Evolutionary conservation across 2,888 invertebrate species (phyloP), one percentile per base, ranked within the genome.

Genomic region (Melanargia galathea): DNA sequence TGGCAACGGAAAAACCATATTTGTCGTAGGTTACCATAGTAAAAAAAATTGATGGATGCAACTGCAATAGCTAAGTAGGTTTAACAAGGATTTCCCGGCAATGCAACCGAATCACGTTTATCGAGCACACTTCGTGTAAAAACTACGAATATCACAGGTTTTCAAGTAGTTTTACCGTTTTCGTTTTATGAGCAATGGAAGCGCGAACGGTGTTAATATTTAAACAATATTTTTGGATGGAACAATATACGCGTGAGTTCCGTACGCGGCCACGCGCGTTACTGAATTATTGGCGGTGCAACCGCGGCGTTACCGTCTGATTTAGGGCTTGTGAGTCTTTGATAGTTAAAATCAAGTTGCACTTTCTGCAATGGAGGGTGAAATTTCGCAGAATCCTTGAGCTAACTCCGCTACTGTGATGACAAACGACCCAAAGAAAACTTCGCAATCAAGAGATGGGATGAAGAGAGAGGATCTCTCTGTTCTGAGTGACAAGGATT

Each of bases 201-300:
- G 24, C 54, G 46, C 54, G 58, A 54, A 57, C 24, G 24, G 13
- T 35, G 7, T 26, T 64, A 52, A n/a, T n/a, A n/a, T n/a, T n/a
- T n/a, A n/a, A n/a, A n/a, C n/a, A n/a, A 13, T 57, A 57, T 57
- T 57, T 52, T 26, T 22, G 49, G n/a, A 7, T 38, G 40, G 22
- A 24, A 20, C 38, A 52, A 68, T 66, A 74, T 70, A 73, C 80
- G 76, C 84, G 83, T 79, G 80, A 75, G 70, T 63, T 70, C 69
- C 68, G 75, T 73, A 78, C 83, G 83, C 82, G 76, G 82, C 83
- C 86, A 83, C 84, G 86, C 87, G 87, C 81, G 77, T 69, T 78
- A 90, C 90, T 90, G 83, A 87, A 85, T 87, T 84, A 86, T 85
- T 84, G 77, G 79, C 76, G 73, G 78, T 71, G 76, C 78, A 72